Base-by-base conservation (phyloP, 1,140 invertebrate species). In the Amphibalanus amphitrite region DNA sequence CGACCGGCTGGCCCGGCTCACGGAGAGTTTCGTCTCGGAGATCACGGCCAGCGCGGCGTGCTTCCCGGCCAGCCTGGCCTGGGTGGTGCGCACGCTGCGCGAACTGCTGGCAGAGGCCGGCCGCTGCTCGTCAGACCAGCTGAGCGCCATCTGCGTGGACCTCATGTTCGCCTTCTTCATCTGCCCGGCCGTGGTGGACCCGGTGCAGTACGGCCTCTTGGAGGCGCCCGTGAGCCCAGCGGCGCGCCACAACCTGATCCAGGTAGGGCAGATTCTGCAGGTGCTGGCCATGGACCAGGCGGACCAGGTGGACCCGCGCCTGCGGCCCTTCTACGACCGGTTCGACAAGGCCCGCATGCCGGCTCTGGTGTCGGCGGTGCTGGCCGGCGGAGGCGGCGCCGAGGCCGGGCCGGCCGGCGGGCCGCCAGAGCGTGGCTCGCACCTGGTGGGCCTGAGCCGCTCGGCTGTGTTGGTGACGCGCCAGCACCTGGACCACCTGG, bases 181-280 rank as follows among this genome's bases (percentile, higher is more conserved):
- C 72, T 98, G 95, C 78, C 93, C 94, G 15, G 95, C 94, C 0
- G 93, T 98, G 68, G 90, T 95, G 30, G 93, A 97, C 82, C 95
- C 96, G 0, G 95, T 98, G 81, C 89, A 92, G 0, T 90, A 94
- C 80, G 95, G 94, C n/a, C 92, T 98, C 69, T 92, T 91, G 0
- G 95, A 97, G 78, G 89, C 90, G 0, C 91, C 92, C n/a, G 91
- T 98, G 38, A 93, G 90, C 71, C 87, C 92, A 74, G 87, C 95
- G 47, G 92, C 92, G 8, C 82, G 93, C 29, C 94, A 93, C 79
- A 97, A 97, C 84, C 83, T 97, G 6, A 94, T 95, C 78, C 93
- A 95, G 65, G 81, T 86, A 73, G 85, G 85, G 3, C 92, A 96
- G 80, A 92, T 97, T 76, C 79, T 98, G 26, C 95, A 97, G 82